Conservation (phyloP, 2,797 vertebrate genomes). For the Microctenopoma steveboyesi region DNA sequence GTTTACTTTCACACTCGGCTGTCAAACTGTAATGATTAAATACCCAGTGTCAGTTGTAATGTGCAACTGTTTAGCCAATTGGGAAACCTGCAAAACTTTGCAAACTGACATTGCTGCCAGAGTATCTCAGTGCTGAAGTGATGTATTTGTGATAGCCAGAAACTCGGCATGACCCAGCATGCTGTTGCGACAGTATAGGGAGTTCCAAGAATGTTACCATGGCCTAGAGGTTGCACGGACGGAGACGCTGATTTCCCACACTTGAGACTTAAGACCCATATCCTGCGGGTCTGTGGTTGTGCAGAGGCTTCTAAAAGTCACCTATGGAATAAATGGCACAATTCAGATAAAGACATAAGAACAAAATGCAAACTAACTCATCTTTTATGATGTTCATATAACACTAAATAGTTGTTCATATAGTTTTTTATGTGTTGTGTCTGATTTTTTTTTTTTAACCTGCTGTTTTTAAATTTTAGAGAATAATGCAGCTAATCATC, state of each 20-base stretch:
- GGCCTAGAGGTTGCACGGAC: conserved; percentile 14
- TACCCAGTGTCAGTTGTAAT: neutral
- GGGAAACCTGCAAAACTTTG: conserved; percentile 13
- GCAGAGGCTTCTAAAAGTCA: neutral
- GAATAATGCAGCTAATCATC: neutral
- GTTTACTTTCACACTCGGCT: neutral
- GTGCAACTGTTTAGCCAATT: neutral
- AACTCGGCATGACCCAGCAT: conserved; percentile 54
- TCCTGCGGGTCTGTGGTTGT: conserved; percentile 25
- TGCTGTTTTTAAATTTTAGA: neutral
- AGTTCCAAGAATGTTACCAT: conserved; percentile 45
- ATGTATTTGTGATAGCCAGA: conserved; percentile 31
- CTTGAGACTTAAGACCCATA: conserved; percentile 36
- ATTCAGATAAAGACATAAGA: neutral
- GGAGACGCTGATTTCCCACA: conserved; percentile 58
- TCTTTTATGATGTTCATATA: neutral
- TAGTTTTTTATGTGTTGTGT: neutral
- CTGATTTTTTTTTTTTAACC: neutral
- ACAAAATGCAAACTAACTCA: neutral
- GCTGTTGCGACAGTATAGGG: conserved; percentile 35
- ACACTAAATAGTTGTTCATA: neutral
- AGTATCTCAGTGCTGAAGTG: conserved; percentile 1
- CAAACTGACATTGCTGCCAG: conserved; percentile 2
- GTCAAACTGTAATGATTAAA: conserved; percentile 9
- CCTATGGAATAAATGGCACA: conserved; percentile 2